Percentiles rank a stretch among this genome's conserved stretches.
Conservation (phyloP, 2,113 vertebrate species). For the Ploceus nigricollis region DNA sequence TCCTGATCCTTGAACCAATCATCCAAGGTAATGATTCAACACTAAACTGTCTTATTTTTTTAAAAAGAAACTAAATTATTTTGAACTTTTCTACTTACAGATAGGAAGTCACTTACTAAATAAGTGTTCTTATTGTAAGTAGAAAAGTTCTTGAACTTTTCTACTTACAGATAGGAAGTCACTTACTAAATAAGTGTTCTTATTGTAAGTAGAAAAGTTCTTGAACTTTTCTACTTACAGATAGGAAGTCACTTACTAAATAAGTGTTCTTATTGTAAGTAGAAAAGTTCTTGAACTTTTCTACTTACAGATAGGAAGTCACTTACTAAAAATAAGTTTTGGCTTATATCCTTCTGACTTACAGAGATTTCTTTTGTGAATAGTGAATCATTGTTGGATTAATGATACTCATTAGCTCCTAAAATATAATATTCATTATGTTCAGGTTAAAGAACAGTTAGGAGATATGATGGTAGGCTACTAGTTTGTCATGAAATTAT, state of each 20-base stretch:
- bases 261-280: too few relatives aligned
- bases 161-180: too few relatives aligned
- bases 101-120: not conserved
- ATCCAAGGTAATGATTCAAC: not conserved
- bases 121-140: too few relatives aligned
- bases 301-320: not conserved
- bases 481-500: not conserved
- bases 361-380: not conserved
- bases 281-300: conserved; percentile 46
- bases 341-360: not conserved
- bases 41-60: not conserved
- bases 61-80: conserved; percentile 20
- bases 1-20: not conserved
- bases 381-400: not conserved
- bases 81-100: conserved; percentile 6
- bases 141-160: too few relatives aligned
- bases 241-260: too few relatives aligned
- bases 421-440: not conserved
- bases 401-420: not conserved
- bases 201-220: too few relatives aligned
- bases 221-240: too few relatives aligned
- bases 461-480: not conserved
- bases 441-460: not conserved
- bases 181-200: too few relatives aligned
- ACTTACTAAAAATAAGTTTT: not conserved